Evolutionary conservation across 1,140 invertebrate species (phyloP).

Genomic region (Monomorium pharaonis): DNA sequence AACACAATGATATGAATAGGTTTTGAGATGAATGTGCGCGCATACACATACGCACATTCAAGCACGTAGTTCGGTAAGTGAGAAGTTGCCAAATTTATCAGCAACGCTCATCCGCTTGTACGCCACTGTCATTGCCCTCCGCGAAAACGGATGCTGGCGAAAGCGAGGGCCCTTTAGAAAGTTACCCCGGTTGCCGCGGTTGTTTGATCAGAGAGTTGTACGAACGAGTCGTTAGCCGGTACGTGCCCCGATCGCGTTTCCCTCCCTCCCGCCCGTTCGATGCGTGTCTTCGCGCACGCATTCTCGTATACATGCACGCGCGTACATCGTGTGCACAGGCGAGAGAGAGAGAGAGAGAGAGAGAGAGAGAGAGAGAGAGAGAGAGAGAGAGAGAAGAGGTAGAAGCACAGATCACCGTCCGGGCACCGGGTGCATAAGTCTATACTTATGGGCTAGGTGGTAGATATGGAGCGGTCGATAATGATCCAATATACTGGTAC

Average conservation of each 20-base stretch:
- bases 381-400: not conserved
- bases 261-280: not conserved
- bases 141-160: constrained; percentile 48
- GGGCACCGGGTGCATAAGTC: constrained; percentile 68
- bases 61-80: not conserved
- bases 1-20: not conserved
- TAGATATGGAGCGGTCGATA: constrained; percentile 83
- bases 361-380: constrained; percentile 24
- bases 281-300: constrained; percentile 39
- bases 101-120: constrained; percentile 1
- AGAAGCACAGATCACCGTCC: constrained; percentile 26
- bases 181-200: constrained; percentile 59
- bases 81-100: constrained; percentile 23
- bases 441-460: constrained; percentile 82
- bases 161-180: constrained; percentile 63
- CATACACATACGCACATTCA: not conserved
- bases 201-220: constrained; percentile 72
- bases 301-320: constrained; percentile 6
- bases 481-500: constrained; percentile 84
- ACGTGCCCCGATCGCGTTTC: constrained; percentile 68
- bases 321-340: not conserved
- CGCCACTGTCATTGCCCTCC: constrained; percentile 35
- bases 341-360: constrained; percentile 12
- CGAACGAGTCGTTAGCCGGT: constrained; percentile 70
- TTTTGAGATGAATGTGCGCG: not conserved